These are phyloP conservation scores for Leptopterna dolabrata DNA, from an alignment of 2,888 invertebrate genomes.

Conservation along the genomic window DNA sequence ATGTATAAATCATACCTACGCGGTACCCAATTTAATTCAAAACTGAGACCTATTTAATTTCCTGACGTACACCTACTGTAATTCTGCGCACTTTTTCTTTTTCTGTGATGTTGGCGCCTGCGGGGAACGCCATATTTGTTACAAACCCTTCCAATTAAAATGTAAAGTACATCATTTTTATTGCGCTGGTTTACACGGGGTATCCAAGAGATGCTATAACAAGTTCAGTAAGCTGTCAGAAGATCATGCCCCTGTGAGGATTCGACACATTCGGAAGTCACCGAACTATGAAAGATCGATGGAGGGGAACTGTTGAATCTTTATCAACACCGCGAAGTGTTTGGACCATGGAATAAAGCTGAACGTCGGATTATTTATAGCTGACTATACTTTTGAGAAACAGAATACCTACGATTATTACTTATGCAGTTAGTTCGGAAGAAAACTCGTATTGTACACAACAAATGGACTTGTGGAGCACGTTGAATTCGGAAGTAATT, in stretches of 20 bases:
- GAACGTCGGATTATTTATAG: no score
- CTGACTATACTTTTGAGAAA: no score
- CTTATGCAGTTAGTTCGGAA: no score
- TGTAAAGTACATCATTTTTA: conserved; percentile 1
- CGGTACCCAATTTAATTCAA: no score
- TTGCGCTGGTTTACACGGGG: background rate
- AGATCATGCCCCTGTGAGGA: background rate
- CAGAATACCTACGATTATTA: no score
- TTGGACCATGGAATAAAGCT: background rate
- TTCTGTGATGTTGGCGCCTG: background rate
- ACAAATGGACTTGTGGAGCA: no score
- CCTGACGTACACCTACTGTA: no score
- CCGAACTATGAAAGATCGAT: background rate
- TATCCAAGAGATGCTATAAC: background rate
- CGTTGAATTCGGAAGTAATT: no score
- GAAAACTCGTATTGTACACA: no score
- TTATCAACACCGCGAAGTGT: background rate
- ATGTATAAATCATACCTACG: no score
- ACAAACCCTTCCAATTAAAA: background rate
- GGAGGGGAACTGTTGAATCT: background rate
- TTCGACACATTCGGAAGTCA: background rate
- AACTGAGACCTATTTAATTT: no score
- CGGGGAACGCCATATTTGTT: background rate
- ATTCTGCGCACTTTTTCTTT: no score
- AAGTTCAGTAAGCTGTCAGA: background rate